These are phyloP conservation scores for Melinaea marsaeus DNA, from an alignment of 2,888 invertebrate species.

Conservation along the genomic window DNA sequence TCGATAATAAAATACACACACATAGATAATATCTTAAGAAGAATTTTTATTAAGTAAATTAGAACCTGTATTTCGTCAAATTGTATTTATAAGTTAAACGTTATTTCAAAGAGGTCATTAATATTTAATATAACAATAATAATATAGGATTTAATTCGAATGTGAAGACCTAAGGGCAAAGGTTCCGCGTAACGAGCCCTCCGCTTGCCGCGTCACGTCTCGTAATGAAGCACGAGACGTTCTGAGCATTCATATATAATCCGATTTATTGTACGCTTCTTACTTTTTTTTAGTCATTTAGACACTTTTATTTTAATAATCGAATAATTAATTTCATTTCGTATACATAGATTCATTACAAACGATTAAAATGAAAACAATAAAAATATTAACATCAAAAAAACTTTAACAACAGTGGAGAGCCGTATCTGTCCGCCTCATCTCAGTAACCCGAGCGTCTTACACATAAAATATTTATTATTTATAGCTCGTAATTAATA, in stretches of 20 bases:
- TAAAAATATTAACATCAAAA: constrained; percentile 61
- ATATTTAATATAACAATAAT: not conserved
- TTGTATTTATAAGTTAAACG: not conserved
- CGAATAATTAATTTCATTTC: constrained; percentile 14
- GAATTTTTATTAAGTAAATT: too few relatives aligned
- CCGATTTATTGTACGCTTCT: not conserved
- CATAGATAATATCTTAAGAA: too few relatives aligned
- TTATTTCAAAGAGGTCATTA: constrained; percentile 3
- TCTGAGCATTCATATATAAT: not conserved
- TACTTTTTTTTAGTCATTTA: not conserved
- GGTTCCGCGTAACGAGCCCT: constrained; percentile 49
- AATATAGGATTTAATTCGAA: constrained; percentile 11
- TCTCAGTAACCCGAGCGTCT: constrained; percentile 67
- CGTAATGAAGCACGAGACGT: constrained; percentile 51
- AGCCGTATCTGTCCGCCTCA: constrained; percentile 60
- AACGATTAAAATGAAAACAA: constrained; percentile 26
- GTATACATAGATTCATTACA: constrained; percentile 15
- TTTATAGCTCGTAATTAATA: constrained; percentile 76
- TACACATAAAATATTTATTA: constrained; percentile 77
- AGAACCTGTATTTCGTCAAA: too few relatives aligned
- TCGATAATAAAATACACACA: too few relatives aligned
- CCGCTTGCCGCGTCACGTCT: constrained; percentile 66
- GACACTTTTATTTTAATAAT: not conserved
- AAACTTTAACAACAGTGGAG: constrained; percentile 68
- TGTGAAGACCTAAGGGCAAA: constrained; percentile 12